Percentiles rank a stretch among this genome's conserved stretches.
Evolutionary conservation across 1,140 invertebrate species (phyloP).

Genomic region (Sinella curviseta): DNA sequence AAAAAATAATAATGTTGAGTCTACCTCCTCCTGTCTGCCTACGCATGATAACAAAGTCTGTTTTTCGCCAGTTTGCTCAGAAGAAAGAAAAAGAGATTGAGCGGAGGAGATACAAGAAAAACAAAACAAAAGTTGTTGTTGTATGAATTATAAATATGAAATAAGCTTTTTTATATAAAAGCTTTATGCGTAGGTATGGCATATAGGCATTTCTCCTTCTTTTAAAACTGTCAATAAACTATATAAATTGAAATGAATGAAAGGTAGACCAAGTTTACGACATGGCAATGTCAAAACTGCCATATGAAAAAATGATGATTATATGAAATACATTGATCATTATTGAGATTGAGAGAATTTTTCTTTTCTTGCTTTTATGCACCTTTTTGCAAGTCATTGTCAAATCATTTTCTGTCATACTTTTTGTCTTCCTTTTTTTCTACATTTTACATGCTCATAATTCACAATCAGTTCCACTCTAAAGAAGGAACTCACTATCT

Average conservation of each 20-base stretch:
- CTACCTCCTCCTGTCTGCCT: background rate
- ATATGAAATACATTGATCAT: too few relatives aligned
- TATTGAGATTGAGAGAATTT: background rate
- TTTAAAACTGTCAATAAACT: background rate
- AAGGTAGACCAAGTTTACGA: background rate
- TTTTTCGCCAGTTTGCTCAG: too few relatives aligned
- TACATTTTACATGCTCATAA: background rate
- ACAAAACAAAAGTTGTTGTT: too few relatives aligned
- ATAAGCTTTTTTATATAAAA: too few relatives aligned
- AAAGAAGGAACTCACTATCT: background rate
- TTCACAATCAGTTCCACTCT: background rate
- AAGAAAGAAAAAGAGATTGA: too few relatives aligned
- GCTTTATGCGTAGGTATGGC: background rate
- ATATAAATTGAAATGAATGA: background rate
- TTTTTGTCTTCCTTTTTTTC: background rate
- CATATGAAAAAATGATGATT: background rate
- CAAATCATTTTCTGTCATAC: conserved; percentile 6
- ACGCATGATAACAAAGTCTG: too few relatives aligned
- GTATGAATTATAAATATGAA: too few relatives aligned
- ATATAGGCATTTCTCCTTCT: background rate
- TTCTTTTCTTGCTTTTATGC: background rate
- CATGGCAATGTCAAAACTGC: background rate
- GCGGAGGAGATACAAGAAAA: background rate
- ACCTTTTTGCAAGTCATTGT: background rate
- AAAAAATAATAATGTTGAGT: background rate